Conservation (phyloP, 2,888 invertebrate genomes). For the Drosophila prolongata region DNA sequence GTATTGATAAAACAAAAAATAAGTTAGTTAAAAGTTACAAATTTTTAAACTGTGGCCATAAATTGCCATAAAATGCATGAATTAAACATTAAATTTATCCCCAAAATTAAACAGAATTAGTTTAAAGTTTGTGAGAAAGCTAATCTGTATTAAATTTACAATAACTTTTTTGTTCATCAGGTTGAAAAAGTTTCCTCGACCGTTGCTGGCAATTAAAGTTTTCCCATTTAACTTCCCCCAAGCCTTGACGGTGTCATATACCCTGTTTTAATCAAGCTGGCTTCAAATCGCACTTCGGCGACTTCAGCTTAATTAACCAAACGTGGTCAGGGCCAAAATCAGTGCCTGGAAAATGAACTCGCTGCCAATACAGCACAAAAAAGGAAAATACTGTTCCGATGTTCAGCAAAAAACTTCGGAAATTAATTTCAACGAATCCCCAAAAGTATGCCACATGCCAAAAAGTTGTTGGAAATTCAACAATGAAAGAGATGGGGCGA, state of each 20-base stretch:
- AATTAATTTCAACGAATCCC: slow-evolving; percentile 36
- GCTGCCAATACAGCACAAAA: slow-evolving; percentile 13
- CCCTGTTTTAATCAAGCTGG: slow-evolving; percentile 11
- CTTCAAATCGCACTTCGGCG: slow-evolving; percentile 18
- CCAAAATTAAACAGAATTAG: too few relatives aligned
- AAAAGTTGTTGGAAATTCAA: slow-evolving; percentile 28
- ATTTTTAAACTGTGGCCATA: too few relatives aligned
- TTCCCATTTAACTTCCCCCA: slow-evolving; percentile 26
- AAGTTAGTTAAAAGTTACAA: too few relatives aligned
- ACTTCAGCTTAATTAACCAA: slow-evolving; percentile 40
- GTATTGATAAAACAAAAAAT: too few relatives aligned
- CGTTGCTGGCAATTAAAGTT: slow-evolving; percentile 28
- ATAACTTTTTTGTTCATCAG: neutral
- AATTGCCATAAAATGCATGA: too few relatives aligned
- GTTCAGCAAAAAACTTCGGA: slow-evolving; percentile 11
- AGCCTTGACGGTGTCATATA: slow-evolving; percentile 4
- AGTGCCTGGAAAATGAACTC: slow-evolving; percentile 40
- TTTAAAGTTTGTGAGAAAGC: neutral
- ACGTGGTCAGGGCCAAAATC: slow-evolving; percentile 34
- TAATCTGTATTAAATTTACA: slow-evolving; percentile 25
- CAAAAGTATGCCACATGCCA: slow-evolving; percentile 35
- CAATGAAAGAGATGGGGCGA: slow-evolving; percentile 1
- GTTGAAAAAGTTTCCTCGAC: slow-evolving; percentile 11
- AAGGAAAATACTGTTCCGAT: neutral
- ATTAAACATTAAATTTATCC: too few relatives aligned